Base-by-base conservation (phyloP, 53 echinoderm and acorn worm species). In the Echinarachnius parma region DNA sequence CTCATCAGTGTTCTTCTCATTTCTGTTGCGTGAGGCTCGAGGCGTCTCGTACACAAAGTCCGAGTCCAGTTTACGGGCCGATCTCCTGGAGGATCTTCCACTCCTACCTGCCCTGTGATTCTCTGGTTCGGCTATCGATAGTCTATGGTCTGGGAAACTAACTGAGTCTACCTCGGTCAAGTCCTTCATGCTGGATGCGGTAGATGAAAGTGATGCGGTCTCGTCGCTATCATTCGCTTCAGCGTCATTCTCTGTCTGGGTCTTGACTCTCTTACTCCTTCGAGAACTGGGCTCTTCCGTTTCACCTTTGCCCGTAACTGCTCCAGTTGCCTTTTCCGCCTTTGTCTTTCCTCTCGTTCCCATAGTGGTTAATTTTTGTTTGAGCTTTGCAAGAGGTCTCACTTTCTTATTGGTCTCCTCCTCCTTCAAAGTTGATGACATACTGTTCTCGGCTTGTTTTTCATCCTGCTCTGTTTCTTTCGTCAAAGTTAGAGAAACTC, bases 161-260 rank as follows among this genome's bases (percentile, higher is more conserved):
- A n/a, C n/a, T n/a, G n/a, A n/a, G n/a, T 66, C 66, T 9, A 21
- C 56, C n/a, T 39, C 58, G 20, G 24, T 46, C 26, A 69, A 42
- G 64, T 77, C 78, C 46, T 66, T 42, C 14, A 77, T 42, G 29
- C 74, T 72, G n/a, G 74, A 72, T 28, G 81, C 61, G 19, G 70
- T 86, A 5, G 86, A 86, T 1, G 86, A 81, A 30, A 86, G 22
- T 2, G 81, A 81, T 48, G 70, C 82, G 2, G 87, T 78, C 34
- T 82, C 87, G 64, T 87, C 87, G 25, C 78, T 72, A 20, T 87
- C 86, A n/a, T n/a, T n/a, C n/a, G n/a, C n/a, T 1, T 53, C 58
- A 29, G 31, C 87, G 36, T 87, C 75, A 22, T 57, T 59, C 9
- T 46, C 54, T 31, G 57, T 55, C 58, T 66, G 69, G 61, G 46